A percentile compares a stretch with the other conserved stretches of the same genome.
Conservation (phyloP, 2,888 invertebrate species). For the Odontocerum albicorne region DNA sequence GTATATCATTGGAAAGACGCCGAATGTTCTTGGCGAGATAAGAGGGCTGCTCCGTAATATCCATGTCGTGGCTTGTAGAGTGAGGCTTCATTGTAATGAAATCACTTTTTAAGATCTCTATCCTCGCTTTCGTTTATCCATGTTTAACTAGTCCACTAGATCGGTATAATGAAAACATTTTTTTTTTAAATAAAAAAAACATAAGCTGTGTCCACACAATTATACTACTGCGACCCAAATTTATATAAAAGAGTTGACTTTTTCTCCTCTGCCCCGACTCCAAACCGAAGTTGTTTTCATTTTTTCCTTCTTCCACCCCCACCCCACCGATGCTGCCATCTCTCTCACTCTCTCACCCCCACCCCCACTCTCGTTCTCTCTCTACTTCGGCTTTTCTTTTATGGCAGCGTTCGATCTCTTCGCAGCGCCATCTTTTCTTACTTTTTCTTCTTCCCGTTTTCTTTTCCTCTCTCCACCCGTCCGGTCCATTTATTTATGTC, state of each 20-base stretch:
- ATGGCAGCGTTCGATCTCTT: conserved; percentile 34
- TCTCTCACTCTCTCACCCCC: conserved; percentile 16
- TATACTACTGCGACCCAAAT: conserved; percentile 36
- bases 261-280: conserved; percentile 39
- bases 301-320: conserved; percentile 27
- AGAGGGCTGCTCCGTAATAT: too few relatives aligned
- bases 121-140: too few relatives aligned
- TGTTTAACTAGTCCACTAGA: too few relatives aligned
- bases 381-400: conserved; percentile 24
- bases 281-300: conserved; percentile 40
- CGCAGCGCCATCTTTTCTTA: conserved; percentile 21
- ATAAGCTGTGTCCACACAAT: too few relatives aligned
- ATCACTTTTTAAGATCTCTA: too few relatives aligned
- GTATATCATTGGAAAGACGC: too few relatives aligned
- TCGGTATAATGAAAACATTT: too few relatives aligned
- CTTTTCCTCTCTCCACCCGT: conserved; percentile 18
- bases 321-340: conserved; percentile 10
- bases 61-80: too few relatives aligned
- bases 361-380: conserved; percentile 13
- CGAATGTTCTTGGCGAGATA: too few relatives aligned
- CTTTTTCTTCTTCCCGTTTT: conserved; percentile 18
- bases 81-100: too few relatives aligned
- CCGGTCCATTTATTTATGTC: too few relatives aligned
- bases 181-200: too few relatives aligned
- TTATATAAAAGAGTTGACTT: conserved; percentile 36